phyloP scores from a whole-genome alignment of 2,797 vertebrate genomes.

The Xenopus petersii region DNA sequence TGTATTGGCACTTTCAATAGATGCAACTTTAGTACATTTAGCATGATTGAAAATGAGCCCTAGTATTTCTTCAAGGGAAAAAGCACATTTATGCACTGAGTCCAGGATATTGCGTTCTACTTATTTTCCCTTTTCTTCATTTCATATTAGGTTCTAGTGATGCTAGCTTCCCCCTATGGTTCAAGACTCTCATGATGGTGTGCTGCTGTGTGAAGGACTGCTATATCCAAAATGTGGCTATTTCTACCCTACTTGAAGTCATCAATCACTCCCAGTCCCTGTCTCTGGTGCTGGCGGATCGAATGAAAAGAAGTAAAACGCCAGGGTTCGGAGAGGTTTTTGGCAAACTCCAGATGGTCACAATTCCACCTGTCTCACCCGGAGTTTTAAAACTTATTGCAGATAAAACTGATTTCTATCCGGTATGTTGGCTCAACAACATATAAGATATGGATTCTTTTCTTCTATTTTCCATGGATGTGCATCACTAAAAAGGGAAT shows the following conservation, averaged over 20 bases:
- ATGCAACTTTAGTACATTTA: too few relatives aligned
- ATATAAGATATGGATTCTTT: too few relatives aligned
- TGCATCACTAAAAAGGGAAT: too few relatives aligned
- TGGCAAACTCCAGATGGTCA: slow-evolving; percentile 90
- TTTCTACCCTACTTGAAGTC: slow-evolving; percentile 86
- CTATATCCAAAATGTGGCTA: slow-evolving; percentile 83
- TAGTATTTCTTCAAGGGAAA: too few relatives aligned
- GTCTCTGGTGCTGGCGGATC: slow-evolving; percentile 90
- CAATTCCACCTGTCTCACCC: slow-evolving; percentile 83
- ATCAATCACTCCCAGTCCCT: slow-evolving; percentile 95
- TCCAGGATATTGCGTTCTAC: too few relatives aligned
- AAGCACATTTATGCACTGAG: too few relatives aligned
- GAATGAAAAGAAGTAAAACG: slow-evolving; percentile 77
- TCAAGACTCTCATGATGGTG: slow-evolving; percentile 87
- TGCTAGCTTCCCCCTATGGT: slow-evolving; percentile 77
- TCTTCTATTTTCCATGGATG: too few relatives aligned
- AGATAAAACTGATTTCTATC: slow-evolving; percentile 88
- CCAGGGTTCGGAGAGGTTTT: slow-evolving; percentile 79
- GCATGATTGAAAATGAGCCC: too few relatives aligned
- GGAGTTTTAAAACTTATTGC: slow-evolving; percentile 76
- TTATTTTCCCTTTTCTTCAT: background rate
- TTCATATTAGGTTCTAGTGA: slow-evolving; percentile 63
- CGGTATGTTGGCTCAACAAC: slow-evolving; percentile 64
- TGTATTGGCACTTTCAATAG: too few relatives aligned
- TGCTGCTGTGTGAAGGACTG: slow-evolving; percentile 87